Base-by-base conservation (phyloP, 35 echinoderm and acorn worm species). In the Lytechinus pictus region DNA sequence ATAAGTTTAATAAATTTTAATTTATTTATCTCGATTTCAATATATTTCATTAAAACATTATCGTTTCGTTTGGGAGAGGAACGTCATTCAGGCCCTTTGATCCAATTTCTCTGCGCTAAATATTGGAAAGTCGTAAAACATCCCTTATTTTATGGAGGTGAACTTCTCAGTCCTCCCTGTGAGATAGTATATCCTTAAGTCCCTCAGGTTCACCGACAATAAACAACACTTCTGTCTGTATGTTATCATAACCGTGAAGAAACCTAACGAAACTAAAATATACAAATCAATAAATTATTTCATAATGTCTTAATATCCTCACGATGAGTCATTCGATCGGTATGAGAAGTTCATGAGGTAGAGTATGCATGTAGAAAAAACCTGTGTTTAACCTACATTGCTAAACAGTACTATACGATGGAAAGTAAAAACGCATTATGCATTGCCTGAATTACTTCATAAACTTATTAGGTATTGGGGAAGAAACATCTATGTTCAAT, bases 251-350 rank as follows among this genome's bases (percentile, higher is more conserved):
- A 79, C 66, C 66, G 66, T 79, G 66, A 79, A 7, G n/a, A 24
- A n/a, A 79, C 66, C 66, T 16, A 79, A 24, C 66, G 66, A 79
- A 79, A 79, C 66, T 79, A 79, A 79, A 79, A 79, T 79, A 79
- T 79, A 79, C 66, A 79, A 79, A 79, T 79, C 66, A 24, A 79
- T 79, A 79, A 79, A 79, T 79, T 79, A 79, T 7, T 79, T 79
- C 66, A 79, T 24, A 79, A 24, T n/a, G 66, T 24, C 21, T 79
- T 79, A 79, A 79, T 79, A 79, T 79, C n/a, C 0, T 24, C n/a
- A 79, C 66, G 66, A 79, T 79, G 66, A 16, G 66, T 79, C 66
- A 79, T n/a, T 14, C 66, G 6, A 79, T 24, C 16, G 66, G 19
- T 24, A 79, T 79, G 66, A 24, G 66, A 79, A 79, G 66, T 79